These are phyloP conservation scores for Lydus trimaculatus DNA, from an alignment of 2,888 invertebrate genomes.

Conservation along the genomic window DNA sequence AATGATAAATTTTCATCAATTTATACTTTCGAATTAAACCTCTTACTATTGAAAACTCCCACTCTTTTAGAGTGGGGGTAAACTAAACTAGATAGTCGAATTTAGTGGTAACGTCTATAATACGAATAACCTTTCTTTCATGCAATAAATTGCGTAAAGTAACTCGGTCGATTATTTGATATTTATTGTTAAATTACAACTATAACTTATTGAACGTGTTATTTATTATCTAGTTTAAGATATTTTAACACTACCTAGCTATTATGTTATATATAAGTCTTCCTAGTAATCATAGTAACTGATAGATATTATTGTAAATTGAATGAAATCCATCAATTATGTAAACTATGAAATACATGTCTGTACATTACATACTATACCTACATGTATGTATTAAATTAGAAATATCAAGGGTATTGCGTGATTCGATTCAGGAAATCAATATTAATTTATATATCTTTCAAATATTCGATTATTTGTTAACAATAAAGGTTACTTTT, in stretches of 20 bases:
- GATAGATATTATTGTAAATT: not conserved
- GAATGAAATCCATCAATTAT: not conserved
- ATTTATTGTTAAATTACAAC: not conserved
- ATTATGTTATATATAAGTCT: not conserved
- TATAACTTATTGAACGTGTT: not conserved
- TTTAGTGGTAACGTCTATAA: no score
- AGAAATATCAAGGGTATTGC: constrained; percentile 13
- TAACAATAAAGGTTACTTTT: not conserved
- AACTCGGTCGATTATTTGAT: not conserved
- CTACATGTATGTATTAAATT: not conserved
- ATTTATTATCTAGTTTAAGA: not conserved
- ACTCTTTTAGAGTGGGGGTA: no score
- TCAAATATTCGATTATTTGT: not conserved
- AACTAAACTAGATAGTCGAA: no score
- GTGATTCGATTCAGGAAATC: constrained; percentile 4
- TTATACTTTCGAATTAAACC: not conserved
- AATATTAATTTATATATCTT: constrained; percentile 12
- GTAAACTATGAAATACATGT: not conserved
- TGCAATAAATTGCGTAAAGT: not conserved
- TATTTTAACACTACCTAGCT: not conserved
- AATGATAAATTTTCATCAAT: not conserved
- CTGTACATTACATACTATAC: not conserved
- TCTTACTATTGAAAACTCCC: not conserved
- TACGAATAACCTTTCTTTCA: no score
- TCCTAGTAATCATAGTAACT: not conserved